Evolutionary conservation across 2,888 invertebrate genomes (phyloP), one percentile per base, ranked within the genome.

Genomic region (Cryptus armator): DNA sequence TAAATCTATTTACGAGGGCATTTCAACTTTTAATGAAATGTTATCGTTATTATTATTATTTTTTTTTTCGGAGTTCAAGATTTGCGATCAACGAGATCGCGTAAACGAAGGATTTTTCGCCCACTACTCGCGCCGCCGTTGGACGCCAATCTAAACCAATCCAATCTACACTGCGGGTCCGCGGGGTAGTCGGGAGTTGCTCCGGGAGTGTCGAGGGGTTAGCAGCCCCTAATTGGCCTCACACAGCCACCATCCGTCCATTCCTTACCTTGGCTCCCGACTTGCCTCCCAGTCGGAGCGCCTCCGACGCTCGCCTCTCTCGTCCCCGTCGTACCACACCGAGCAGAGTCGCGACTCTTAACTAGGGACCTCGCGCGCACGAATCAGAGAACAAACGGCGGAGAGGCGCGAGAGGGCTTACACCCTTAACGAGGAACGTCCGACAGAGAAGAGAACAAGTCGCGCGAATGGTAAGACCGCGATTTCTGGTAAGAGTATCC

Each of bases 181-280:
- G 86, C 86, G 86, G 86, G 87, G 84, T 87, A 89, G 88, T 84
- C 75, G 88, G 88, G 86, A 86, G 87, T 87, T 87, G 88, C 87
- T 87, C 86, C 85, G 87, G 89, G 90, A 89, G 90, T 89, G 90
- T 88, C 84, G 90, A 90, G 89, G 90, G 90, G 89, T 89, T 88
- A 88, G 90, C 87, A 88, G 86, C 87, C 87, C 89, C 90, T 91
- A 92, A 92, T 92, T 92, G 91, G 91, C 91, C 90, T 87, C 91
- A 29, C 89, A 88, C 89, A 90, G 88, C 87, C 89, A 85, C 87
- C 88, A 89, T 90, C 88, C 87, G 86, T 88, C 85, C 87, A 84
- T 88, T 87, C 87, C 87, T 88, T 88, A 87, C 86, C 86, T 88
- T 82, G 70, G 77, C 75, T 85, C 37, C 37, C 80, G 77, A 74